A percentile compares a stretch with the other conserved stretches of the same genome.
Evolutionary conservation across 2,888 invertebrate species (phyloP).

Genomic region (Helicoverpa assulta): DNA sequence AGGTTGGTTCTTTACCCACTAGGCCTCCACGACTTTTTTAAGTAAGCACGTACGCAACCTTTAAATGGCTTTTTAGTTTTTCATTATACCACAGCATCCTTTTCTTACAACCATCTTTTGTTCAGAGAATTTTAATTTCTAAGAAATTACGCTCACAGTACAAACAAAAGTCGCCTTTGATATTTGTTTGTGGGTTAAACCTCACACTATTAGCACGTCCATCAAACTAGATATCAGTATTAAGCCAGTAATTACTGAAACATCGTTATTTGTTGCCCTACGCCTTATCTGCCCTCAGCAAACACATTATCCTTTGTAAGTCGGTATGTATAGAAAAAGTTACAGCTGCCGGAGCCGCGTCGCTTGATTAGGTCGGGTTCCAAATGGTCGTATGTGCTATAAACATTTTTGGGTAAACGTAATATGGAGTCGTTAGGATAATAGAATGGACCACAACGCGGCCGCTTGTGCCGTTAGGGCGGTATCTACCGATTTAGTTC

Average conservation of each 20-base stretch:
- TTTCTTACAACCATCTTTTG: too few species aligned
- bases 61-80: too few species aligned
- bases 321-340: constrained; percentile 68
- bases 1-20: too few species aligned
- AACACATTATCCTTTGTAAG: constrained; percentile 63
- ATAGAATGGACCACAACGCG: constrained; percentile 81
- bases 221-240: constrained; percentile 27
- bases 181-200: not conserved
- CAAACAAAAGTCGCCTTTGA: not conserved
- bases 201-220: not conserved
- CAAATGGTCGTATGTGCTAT: constrained; percentile 80
- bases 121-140: too few species aligned
- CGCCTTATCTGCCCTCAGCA: constrained; percentile 63
- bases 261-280: constrained; percentile 47
- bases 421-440: constrained; percentile 88
- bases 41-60: too few species aligned
- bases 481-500: constrained; percentile 67
- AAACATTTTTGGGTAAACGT: constrained; percentile 88
- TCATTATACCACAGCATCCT: too few species aligned
- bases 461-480: constrained; percentile 59
- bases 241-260: constrained; percentile 50
- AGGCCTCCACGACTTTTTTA: too few species aligned
- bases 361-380: constrained; percentile 84
- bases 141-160: too few species aligned
- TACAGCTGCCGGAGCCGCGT: constrained; percentile 66